phyloP scores from a whole-genome alignment of 2,888 invertebrate species.

The Chromoteleia sp. region DNA sequence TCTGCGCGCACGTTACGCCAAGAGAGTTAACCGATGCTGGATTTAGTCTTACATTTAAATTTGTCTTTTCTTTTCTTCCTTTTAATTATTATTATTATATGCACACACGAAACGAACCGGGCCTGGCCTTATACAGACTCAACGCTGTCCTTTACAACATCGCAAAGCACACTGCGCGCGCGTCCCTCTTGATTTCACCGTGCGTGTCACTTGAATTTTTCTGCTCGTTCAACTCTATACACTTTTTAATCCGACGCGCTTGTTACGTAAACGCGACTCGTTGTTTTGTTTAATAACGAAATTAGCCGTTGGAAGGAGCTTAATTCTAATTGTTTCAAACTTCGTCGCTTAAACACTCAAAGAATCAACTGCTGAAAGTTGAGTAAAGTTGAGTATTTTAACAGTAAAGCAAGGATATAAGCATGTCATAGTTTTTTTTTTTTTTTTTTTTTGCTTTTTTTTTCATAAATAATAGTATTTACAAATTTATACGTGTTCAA shows the following conservation, averaged over 20 bases:
- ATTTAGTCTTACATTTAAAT: neutral
- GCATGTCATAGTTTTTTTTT: too few relatives aligned
- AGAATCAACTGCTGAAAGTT: too few relatives aligned
- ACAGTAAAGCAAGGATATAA: too few relatives aligned
- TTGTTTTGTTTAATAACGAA: slow-evolving; percentile 37
- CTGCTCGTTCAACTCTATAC: slow-evolving; percentile 37
- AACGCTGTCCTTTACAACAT: slow-evolving; percentile 42
- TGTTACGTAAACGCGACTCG: slow-evolving; percentile 10
- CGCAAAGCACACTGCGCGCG: slow-evolving; percentile 6
- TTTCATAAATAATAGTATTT: slow-evolving; percentile 47
- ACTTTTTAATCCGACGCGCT: slow-evolving; percentile 36
- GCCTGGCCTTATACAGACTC: slow-evolving; percentile 49
- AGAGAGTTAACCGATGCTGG: neutral
- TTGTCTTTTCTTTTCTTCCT: too few relatives aligned
- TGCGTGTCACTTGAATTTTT: slow-evolving; percentile 45
- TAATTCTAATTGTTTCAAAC: slow-evolving; percentile 18
- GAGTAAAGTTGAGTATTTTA: too few relatives aligned
- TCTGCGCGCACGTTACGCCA: neutral
- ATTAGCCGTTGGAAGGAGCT: slow-evolving; percentile 19
- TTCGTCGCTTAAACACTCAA: slow-evolving; percentile 11
- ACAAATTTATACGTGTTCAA: slow-evolving; percentile 26
- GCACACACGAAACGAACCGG: slow-evolving; percentile 30
- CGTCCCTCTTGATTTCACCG: slow-evolving; percentile 30
- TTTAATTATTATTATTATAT: neutral
- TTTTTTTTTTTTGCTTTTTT: too few relatives aligned